Percentiles rank a stretch among this genome's conserved stretches.
These are phyloP conservation scores for Cheilinus undulatus DNA, from an alignment of 2,113 vertebrate genomes.

Conservation along the genomic window DNA sequence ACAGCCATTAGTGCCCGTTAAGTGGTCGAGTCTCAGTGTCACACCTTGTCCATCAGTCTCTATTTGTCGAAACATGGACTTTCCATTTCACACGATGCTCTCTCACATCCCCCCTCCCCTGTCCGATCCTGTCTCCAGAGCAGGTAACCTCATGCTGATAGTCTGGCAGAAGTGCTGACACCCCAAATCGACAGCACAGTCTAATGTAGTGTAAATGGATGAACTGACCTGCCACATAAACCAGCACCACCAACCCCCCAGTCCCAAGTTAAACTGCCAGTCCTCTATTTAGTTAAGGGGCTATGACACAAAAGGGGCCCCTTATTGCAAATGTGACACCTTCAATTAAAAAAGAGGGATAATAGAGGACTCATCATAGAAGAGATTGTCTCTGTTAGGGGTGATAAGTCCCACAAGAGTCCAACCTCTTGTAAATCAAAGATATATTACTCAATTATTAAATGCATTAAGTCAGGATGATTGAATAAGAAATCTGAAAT, in stretches of 20 bases:
- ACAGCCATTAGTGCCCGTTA: constrained; percentile 75
- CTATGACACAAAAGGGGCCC: constrained; percentile 34
- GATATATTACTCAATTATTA: no score
- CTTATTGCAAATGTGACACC: constrained; percentile 40
- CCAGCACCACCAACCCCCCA: constrained; percentile 19
- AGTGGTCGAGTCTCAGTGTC: constrained; percentile 73
- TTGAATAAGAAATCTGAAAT: no score
- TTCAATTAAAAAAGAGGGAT: constrained; percentile 50
- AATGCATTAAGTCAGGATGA: no score
- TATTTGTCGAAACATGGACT: constrained; percentile 70
- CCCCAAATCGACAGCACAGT: constrained; percentile 46
- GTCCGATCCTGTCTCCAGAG: constrained; percentile 20
- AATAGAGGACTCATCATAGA: constrained; percentile 36
- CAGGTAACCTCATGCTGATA: constrained; percentile 47
- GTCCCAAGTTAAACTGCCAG: constrained; percentile 10
- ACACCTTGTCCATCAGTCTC: constrained; percentile 78
- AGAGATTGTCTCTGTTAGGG: constrained; percentile 11
- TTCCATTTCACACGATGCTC: constrained; percentile 30
- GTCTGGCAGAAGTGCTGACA: constrained; percentile 64
- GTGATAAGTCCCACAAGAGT: constrained; percentile 8
- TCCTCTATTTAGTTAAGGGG: constrained; percentile 48
- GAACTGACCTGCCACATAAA: constrained; percentile 55
- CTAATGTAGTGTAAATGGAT: constrained; percentile 65
- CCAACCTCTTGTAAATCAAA: not conserved
- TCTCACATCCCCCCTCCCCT: not conserved